These are phyloP conservation scores for Gymnothorax reevesii DNA, from an alignment of 2,797 vertebrate genomes.

Conservation along the genomic window DNA sequence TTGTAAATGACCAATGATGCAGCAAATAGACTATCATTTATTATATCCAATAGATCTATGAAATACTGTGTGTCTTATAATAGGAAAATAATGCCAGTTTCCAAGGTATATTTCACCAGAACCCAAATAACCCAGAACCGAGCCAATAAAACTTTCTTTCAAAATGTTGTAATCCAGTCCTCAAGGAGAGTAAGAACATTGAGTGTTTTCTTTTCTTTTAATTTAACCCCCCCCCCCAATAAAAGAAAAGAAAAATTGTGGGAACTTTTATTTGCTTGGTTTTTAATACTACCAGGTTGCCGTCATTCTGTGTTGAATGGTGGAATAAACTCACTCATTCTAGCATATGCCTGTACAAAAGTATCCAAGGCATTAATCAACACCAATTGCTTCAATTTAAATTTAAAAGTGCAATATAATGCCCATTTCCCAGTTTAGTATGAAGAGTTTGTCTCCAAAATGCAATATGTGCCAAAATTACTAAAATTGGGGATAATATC, in stretches of 20 bases:
- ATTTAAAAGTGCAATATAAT: neutral
- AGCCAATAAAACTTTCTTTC: neutral
- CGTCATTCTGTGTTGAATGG: neutral
- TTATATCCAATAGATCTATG: constrained; percentile 67
- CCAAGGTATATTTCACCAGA: constrained; percentile 71
- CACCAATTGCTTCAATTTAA: neutral
- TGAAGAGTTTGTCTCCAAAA: too few species aligned
- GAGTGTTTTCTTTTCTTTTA: too few species aligned
- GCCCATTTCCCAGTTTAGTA: too few species aligned
- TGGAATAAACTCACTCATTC: neutral
- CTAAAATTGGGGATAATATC: too few species aligned
- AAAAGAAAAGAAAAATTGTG: neutral
- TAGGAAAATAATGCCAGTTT: constrained; percentile 71
- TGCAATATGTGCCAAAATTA: too few species aligned
- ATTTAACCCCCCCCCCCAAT: too few species aligned
- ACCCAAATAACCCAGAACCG: neutral
- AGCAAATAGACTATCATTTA: constrained; percentile 79
- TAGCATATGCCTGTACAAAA: neutral
- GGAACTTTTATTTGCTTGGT: neutral
- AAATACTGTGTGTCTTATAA: constrained; percentile 68
- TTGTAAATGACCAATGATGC: constrained; percentile 72
- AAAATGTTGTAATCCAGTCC: neutral
- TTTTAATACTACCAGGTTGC: neutral
- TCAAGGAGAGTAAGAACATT: neutral
- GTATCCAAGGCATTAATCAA: neutral